Percentiles rank a stretch among this genome's conserved stretches.
These are phyloP conservation scores for Holothuria glaberrima DNA, from an alignment of 35 echinoderm and acorn worm species.

Conservation along the genomic window DNA sequence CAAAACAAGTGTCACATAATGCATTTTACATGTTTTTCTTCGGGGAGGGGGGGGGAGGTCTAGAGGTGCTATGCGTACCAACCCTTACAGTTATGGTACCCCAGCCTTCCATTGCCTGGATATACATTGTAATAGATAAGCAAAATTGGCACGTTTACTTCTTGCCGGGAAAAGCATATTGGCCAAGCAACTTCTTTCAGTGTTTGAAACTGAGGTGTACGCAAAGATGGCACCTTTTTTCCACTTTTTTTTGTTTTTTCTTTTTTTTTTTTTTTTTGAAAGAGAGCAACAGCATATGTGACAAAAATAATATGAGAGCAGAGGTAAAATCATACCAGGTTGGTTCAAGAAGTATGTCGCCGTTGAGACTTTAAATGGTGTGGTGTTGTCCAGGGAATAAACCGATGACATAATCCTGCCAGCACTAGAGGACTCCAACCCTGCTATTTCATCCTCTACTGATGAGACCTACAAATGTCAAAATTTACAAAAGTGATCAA, in stretches of 20 bases:
- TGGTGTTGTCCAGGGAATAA: slow-evolving; percentile 52
- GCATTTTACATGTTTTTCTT: no score
- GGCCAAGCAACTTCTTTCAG: background rate
- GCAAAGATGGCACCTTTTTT: background rate
- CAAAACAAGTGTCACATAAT: no score
- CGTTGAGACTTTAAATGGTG: slow-evolving; percentile 51
- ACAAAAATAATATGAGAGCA: no score
- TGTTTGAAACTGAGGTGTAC: background rate
- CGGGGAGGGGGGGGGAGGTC: no score
- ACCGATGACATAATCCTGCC: slow-evolving; percentile 43
- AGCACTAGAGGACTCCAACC: slow-evolving; percentile 39
- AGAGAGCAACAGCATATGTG: background rate
- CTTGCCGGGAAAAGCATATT: background rate
- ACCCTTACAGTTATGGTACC: background rate
- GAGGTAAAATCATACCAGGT: background rate
- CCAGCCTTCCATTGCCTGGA: background rate
- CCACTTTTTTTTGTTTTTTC: background rate
- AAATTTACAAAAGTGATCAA: no score
- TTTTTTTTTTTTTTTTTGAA: background rate
- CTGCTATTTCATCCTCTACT: slow-evolving; percentile 56
- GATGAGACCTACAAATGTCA: slow-evolving; percentile 29
- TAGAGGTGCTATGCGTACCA: background rate
- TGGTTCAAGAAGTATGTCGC: slow-evolving; percentile 52
- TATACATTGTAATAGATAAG: no score
- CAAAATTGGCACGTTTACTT: no score